A percentile compares a stretch with the other conserved stretches of the same genome.
These are phyloP conservation scores for Anoncus sp. DNA, from an alignment of 2,888 invertebrate species.

Conservation along the genomic window DNA sequence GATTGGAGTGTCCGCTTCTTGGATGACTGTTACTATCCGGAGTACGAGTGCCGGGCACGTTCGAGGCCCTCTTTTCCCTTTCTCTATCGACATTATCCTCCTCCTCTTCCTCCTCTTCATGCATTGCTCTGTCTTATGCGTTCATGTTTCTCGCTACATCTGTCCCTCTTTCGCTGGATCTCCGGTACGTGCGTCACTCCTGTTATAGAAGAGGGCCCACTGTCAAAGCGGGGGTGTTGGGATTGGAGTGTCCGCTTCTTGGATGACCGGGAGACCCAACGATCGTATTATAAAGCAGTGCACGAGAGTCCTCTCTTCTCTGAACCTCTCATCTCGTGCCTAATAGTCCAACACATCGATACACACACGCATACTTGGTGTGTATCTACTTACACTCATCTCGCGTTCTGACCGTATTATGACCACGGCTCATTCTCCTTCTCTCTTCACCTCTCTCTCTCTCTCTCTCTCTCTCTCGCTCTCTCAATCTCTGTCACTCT, in stretches of 20 bases:
- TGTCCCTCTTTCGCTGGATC: conserved; percentile 51
- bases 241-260: conserved; percentile 83
- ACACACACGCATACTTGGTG: conserved; percentile 22
- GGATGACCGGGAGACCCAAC: conserved; percentile 71
- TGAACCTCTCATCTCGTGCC: conserved; percentile 60
- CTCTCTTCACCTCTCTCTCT: conserved; percentile 67
- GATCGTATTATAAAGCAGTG: conserved; percentile 52
- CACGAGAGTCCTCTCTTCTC: conserved; percentile 59
- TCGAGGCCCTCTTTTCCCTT: conserved; percentile 52
- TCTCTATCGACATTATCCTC: conserved; percentile 56
- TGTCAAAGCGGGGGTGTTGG: conserved; percentile 73
- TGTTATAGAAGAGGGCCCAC: conserved; percentile 50
- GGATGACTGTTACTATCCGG: conserved; percentile 70
- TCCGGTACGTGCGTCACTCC: conserved; percentile 63
- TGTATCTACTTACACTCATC: conserved; percentile 49
- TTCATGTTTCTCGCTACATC: conserved; percentile 57
- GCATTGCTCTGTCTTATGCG: conserved; percentile 49
- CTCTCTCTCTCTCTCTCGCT: conserved; percentile 59
- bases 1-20: conserved; percentile 83
- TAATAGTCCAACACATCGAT: conserved; percentile 35
- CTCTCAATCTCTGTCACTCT: conserved; percentile 66
- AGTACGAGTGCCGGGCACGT: conserved; percentile 54
- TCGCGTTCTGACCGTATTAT: conserved; percentile 46
- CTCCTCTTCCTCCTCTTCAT: conserved; percentile 45
- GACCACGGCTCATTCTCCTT: conserved; percentile 46